A percentile compares a stretch with the other conserved stretches of the same genome.
Evolutionary conservation across 2,797 vertebrate species (phyloP).

Genomic region (Rhynchonycteris naso): DNA sequence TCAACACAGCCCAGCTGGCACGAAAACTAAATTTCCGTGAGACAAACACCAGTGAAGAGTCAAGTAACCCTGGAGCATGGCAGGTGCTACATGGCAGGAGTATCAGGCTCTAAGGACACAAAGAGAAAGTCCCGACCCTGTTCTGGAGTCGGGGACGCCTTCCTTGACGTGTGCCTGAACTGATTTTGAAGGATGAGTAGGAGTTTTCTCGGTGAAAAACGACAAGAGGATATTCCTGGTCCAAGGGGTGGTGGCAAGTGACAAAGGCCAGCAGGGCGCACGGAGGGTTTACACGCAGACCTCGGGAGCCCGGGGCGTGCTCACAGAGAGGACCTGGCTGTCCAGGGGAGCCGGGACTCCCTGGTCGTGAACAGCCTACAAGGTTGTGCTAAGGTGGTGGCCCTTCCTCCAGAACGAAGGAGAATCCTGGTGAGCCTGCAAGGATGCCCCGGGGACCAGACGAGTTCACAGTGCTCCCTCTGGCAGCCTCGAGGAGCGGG

Average conservation of each 20-base stretch:
- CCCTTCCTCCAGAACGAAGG: background rate
- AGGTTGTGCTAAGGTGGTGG: accelerated
- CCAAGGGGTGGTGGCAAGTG: accelerated
- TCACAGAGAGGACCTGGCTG: accelerated
- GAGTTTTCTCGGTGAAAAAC: background rate
- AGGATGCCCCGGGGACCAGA: accelerated
- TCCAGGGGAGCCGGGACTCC: background rate
- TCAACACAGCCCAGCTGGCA: background rate
- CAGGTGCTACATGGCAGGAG: accelerated
- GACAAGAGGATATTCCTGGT: accelerated
- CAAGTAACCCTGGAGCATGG: accelerated
- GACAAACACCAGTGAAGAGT: background rate
- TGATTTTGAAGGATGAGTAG: background rate
- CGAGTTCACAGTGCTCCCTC: background rate
- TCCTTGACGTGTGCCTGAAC: background rate
- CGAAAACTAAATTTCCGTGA: background rate
- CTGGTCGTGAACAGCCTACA: background rate
- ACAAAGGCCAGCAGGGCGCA: accelerated
- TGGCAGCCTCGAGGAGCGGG: background rate
- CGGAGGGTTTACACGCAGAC: accelerated
- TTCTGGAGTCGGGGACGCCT: background rate
- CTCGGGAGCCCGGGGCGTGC: accelerated
- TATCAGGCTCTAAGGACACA: accelerated
- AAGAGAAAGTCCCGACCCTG: accelerated
- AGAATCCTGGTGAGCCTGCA: too few species aligned